Evolutionary conservation across 2,888 invertebrate genomes (phyloP), one percentile per base, ranked within the genome.

Genomic region (Sphaerophoria rueppellii): DNA sequence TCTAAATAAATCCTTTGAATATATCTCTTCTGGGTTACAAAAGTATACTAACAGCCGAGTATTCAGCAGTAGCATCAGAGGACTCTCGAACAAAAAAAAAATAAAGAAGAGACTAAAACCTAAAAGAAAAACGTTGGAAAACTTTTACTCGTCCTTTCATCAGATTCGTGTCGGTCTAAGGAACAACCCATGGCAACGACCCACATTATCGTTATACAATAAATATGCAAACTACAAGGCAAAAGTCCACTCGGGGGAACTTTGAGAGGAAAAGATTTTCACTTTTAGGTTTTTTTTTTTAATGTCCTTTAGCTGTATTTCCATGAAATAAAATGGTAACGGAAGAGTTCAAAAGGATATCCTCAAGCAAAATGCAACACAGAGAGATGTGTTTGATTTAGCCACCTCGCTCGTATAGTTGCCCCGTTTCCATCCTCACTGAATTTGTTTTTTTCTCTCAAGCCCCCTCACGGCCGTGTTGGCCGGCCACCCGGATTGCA

Each of bases 1-100:
- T 85, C 85, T 81, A 85, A 85, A 85, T 85, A 85, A 85, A 85
- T 85, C 85, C 85, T 81, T 81, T 80, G 85, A 77, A 80, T 81
- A 35, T 43, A 43, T 24, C 6, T 5, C 3, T 37, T 70, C 77
- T 81, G 85, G 76, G 80, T 77, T 85, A 81, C 73, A 81, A 55
- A 55, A 80, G 71, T 69, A 50, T 50, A 63, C 5, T 24, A 48
- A 32, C 24, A 48, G 63, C 16, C 52, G 52, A 52, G 52, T 16
- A 65, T 50, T 16, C 50, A 82, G 69, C 24, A 65, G 71, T 32
- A 71, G 24, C 50, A 37, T 60, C 34, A 67, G 9, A 67, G 63
- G 16, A 70, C 5, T 35, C n/a, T 24, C 11, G 11, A 6, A 43
- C 6, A 61, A 32, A 37, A 46, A 37, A 50, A 14, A 63, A 63